These are phyloP conservation scores for Paguma larvata DNA, from an alignment of 2,797 vertebrate species.

Conservation along the genomic window DNA sequence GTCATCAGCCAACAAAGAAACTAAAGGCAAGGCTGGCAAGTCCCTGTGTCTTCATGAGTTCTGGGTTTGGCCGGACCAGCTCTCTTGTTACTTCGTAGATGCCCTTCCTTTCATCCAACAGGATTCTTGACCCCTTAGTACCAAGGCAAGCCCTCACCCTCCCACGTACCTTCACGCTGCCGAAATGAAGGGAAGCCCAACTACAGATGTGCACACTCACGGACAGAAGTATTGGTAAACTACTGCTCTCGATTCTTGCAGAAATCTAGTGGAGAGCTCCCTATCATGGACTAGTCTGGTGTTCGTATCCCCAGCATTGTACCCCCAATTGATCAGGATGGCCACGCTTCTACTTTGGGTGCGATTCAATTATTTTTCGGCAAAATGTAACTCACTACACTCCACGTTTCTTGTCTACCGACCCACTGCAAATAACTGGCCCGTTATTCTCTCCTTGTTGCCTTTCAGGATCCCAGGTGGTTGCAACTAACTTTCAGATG, in stretches of 20 bases:
- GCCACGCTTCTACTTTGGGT: neutral
- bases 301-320: neutral
- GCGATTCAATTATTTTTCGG: neutral
- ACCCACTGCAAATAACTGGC: neutral
- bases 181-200: neutral
- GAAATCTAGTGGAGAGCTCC: neutral
- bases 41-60: neutral
- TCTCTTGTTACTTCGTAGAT: neutral
- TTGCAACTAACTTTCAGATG: neutral
- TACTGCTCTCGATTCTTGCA: neutral
- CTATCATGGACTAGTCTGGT: rapidly evolving
- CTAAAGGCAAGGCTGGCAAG: neutral
- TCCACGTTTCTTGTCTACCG: neutral
- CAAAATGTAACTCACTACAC: neutral
- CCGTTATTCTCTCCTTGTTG: neutral
- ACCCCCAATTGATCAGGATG: neutral
- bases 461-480: neutral
- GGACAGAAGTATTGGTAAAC: neutral
- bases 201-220: neutral
- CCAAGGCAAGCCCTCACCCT: neutral
- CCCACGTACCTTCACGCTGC: neutral
- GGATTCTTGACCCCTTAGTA: neutral
- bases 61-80: neutral
- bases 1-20: neutral
- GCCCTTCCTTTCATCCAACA: neutral